Base-by-base conservation (phyloP, 2,113 vertebrate species). In the Microtus oregoni region DNA sequence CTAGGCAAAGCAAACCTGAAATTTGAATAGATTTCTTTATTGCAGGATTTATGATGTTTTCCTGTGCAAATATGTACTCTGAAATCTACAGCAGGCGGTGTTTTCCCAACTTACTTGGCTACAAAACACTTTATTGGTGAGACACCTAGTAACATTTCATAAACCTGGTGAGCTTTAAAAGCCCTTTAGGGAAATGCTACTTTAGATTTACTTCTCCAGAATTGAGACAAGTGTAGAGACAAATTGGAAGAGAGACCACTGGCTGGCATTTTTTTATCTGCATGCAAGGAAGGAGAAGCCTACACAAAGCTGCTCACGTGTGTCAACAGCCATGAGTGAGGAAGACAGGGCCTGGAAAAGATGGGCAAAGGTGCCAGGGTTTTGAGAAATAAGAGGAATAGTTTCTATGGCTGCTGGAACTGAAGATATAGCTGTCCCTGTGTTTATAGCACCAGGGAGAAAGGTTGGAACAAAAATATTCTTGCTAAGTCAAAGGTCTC, bases 341-440 rank as follows among this genome's bases (percentile, higher is more conserved):
- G 77, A 92, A 92, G 92, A 88, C 88, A 78, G 91, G 72, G 47
- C 91, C 22, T 14, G 61, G 86, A 95, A 93, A 93, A 89, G 86
- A 95, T 76, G 91, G 90, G 85, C 96, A 97, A 94, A 95, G 92
- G 96, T 96, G 89, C 77, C 96, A 97, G 52, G 81, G 82, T 95
- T 96, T 95, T 96, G 96, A 96, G 92, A 97, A 96, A 96, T 95
- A 95, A 76, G 92, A 41, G 70, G 73, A 72, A 75, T 95, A 65
- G 91, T 97, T 97, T 94, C 92, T 92, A 89, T 95, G 91, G 92
- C 96, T 97, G 35, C 92, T 97, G 63, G 94, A 96, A 97, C 90
- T 75, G 92, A 95, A 96, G 92, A 95, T 83, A 96, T 97, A 86
- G 89, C 50, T 47, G 7, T 41, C 70, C 35, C 70, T 72, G 11